Percentiles rank a stretch among this genome's conserved stretches.
Evolutionary conservation across 2,797 vertebrate species (phyloP).

Genomic region (Hippopotamyrus pictus): DNA sequence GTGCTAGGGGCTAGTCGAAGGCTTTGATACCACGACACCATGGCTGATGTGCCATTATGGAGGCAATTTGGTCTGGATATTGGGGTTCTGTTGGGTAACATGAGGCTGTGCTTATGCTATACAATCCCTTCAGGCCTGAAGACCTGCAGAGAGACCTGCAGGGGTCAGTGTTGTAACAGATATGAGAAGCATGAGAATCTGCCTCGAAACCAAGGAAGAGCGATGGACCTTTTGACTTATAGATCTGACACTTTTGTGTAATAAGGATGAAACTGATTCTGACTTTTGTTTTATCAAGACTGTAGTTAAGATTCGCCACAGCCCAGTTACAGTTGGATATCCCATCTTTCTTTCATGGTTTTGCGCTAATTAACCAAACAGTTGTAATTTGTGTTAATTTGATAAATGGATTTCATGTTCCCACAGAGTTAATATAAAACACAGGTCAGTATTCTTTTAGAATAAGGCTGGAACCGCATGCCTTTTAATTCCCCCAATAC

Average conservation of each 20-base stretch:
- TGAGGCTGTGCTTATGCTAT: neutral
- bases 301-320: neutral
- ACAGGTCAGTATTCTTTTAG: neutral
- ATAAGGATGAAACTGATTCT: neutral
- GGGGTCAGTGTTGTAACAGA: constrained; percentile 23
- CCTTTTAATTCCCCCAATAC: neutral
- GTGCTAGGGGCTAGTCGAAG: neutral
- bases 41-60: neutral
- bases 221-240: neutral
- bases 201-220: neutral
- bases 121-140: neutral
- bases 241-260: neutral
- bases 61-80: neutral
- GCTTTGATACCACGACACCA: neutral
- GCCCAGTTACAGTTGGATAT: neutral
- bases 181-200: constrained; percentile 2
- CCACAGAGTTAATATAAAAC: neutral
- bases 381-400: neutral
- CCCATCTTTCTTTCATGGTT: neutral
- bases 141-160: constrained; percentile 15
- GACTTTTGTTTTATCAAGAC: neutral
- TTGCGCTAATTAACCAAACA: neutral
- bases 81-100: neutral
- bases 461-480: neutral
- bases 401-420: neutral